Conservation (phyloP, 2,113 vertebrate genomes). For the Antidorcas marsupialis region DNA sequence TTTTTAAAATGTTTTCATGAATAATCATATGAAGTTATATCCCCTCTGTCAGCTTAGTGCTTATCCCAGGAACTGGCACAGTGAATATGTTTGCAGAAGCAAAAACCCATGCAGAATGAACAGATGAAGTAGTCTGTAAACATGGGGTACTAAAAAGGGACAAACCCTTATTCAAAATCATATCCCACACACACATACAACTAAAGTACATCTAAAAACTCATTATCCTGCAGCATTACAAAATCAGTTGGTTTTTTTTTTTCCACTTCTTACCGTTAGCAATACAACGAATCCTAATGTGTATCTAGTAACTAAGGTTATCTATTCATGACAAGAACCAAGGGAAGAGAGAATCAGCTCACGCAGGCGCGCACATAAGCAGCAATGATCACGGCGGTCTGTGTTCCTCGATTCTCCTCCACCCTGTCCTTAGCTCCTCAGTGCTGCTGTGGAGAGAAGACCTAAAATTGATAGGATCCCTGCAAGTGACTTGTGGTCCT, state of each 20-base stretch:
- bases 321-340: background rate
- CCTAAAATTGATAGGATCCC: background rate
- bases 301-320: background rate
- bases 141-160: background rate
- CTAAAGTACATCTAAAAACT: background rate
- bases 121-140: background rate
- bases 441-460: background rate
- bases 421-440: background rate
- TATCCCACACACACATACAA: background rate
- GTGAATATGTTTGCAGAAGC: background rate
- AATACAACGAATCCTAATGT: background rate
- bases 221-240: background rate
- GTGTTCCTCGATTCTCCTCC: background rate
- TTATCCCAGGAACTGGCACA: background rate
- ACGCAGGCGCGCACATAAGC: rapidly evolving
- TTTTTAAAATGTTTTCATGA: background rate
- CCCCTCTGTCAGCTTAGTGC: background rate
- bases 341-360: background rate
- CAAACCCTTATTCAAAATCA: background rate
- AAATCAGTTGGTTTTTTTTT: background rate
- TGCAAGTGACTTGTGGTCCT: background rate
- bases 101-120: background rate
- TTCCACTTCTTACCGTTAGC: background rate
- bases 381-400: background rate
- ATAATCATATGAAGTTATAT: background rate